phyloP scores from a whole-genome alignment of 2,888 invertebrate genomes.

The Cistogaster globosa region DNA sequence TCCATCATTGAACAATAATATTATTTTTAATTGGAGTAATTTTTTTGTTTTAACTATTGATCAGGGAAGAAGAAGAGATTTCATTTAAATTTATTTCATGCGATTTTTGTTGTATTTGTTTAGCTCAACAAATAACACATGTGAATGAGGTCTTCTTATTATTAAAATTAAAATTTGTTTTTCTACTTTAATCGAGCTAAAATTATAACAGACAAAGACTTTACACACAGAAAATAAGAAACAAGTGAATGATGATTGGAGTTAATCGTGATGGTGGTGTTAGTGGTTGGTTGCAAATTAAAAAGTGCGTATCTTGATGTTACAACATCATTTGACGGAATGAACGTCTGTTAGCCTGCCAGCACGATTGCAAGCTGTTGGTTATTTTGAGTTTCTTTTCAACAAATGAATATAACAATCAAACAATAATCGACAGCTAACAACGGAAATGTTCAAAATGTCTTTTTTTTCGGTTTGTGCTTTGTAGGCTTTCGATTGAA shows the following conservation, averaged over 20 bases:
- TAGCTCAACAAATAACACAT: constrained; percentile 49
- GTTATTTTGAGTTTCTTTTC: constrained; percentile 39
- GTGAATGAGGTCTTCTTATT: constrained; percentile 67
- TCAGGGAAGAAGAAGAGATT: constrained; percentile 8
- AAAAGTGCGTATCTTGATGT: constrained; percentile 72
- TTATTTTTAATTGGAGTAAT: constrained; percentile 7
- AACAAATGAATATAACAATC: constrained; percentile 35
- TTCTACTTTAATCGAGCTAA: neutral
- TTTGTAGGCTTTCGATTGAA: constrained; percentile 22
- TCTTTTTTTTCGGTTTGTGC: constrained; percentile 35
- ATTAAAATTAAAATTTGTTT: neutral
- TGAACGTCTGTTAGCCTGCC: constrained; percentile 12
- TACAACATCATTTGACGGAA: constrained; percentile 55
- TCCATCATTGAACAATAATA: constrained; percentile 42
- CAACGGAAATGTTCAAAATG: constrained; percentile 69
- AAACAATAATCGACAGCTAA: constrained; percentile 66
- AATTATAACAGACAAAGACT: constrained; percentile 16
- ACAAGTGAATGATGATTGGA: constrained; percentile 13
- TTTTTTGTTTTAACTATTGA: constrained; percentile 14
- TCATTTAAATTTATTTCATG: constrained; percentile 21
- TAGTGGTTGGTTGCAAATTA: constrained; percentile 54
- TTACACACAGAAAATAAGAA: neutral
- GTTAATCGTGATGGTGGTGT: constrained; percentile 31
- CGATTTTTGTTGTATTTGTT: constrained; percentile 53
- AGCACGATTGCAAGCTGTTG: constrained; percentile 17